Conservation (phyloP, 2,888 invertebrate species). For the Odontocolon sp. region DNA sequence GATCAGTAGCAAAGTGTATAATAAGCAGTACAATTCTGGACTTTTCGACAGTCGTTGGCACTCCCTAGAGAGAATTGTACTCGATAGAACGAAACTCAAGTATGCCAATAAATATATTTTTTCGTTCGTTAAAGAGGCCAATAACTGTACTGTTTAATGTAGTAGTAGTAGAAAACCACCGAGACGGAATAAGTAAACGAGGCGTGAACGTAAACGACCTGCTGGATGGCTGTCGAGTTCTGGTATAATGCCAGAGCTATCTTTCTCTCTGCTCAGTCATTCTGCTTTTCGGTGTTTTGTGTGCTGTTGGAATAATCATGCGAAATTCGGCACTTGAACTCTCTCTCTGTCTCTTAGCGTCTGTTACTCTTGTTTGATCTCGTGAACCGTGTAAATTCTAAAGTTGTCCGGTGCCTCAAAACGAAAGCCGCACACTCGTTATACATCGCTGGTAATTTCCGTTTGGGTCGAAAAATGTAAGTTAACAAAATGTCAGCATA, state of each 20-base stretch:
- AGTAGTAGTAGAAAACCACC: slow-evolving; percentile 52
- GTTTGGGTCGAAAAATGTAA: slow-evolving; percentile 6
- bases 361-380: slow-evolving; percentile 55
- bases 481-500: not conserved
- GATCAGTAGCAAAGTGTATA: no score
- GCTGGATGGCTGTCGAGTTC: slow-evolving; percentile 54
- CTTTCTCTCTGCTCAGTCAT: not conserved
- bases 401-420: slow-evolving; percentile 36
- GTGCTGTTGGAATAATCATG: slow-evolving; percentile 54
- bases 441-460: slow-evolving; percentile 29
- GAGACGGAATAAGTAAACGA: slow-evolving; percentile 64
- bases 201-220: slow-evolving; percentile 70
- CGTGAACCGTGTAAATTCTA: slow-evolving; percentile 56
- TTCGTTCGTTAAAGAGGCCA: no score
- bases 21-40: no score
- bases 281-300: not conserved
- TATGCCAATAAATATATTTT: no score
- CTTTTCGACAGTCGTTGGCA: no score
- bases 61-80: no score
- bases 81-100: no score
- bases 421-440: slow-evolving; percentile 32
- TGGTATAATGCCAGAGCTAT: slow-evolving; percentile 53
- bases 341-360: not conserved
- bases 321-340: slow-evolving; percentile 52
- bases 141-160: no score